Base-by-base conservation (phyloP, 2,797 vertebrate genomes). In the Pipistrellus pygmaeus region DNA sequence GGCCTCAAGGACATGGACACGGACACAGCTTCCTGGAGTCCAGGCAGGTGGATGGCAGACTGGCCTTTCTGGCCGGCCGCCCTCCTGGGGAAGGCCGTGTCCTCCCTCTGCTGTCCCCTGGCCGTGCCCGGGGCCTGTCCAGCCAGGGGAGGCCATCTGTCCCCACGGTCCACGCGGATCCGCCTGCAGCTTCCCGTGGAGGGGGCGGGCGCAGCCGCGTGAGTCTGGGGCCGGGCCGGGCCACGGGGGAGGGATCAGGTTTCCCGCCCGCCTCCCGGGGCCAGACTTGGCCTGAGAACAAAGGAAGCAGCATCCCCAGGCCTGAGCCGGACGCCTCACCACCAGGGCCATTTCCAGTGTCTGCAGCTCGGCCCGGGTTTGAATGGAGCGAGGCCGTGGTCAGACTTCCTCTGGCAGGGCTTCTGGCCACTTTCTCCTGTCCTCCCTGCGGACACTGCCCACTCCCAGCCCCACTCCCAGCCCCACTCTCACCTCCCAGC, bases 251-350 rank as follows among this genome's bases (percentile, higher is more conserved):
- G 27, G 51, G 30, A 14, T 90, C 90, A 20, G 73, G 48, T 90
- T 85, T 53, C 82, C 82, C 20, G 84, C 55, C 27, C 4, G 46
- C 60, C 75, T 87, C 85, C 93, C 38, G 44, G 73, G 68, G 46
- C 78, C 25, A 57, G 90, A 13, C 72, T 86, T 95, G 96, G 91
- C 90, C 27, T 1, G 62, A 68, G 95, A 96, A 95, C 96, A 96
- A 96, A 96, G 92, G 76, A 84, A 85, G 48, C 38, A 10, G 44
- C 89, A 62, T 62, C 57, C 57, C 78, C 46, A 46, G 84, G n/a
- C n/a, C n/a, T 14, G 72, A 85, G 62, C 18, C 9, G 20, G 21
- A 77, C 69, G 91, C 77, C 46, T 38, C 62, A 51, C 41, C 18
- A 75, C 73, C 85, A 46, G 87, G 87, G 41, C 64, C 84, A 8